Evolutionary conservation across 1,140 invertebrate species (phyloP).

Genomic region (Streblospio benedicti): DNA sequence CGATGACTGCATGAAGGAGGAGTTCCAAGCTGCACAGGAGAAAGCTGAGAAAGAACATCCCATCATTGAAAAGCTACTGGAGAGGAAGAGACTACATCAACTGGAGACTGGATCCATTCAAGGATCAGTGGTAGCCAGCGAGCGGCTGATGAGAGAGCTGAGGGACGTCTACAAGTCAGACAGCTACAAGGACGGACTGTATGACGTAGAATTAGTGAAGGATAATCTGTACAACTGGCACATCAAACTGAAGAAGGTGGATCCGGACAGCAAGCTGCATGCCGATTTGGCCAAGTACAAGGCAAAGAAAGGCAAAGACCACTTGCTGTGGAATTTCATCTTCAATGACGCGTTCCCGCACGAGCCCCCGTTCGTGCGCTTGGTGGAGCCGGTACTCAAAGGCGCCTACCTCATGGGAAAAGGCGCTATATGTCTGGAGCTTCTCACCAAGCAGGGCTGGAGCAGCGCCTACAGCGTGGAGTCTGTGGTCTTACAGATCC

Average conservation of each 20-base stretch:
- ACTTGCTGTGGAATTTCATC: constrained; percentile 87
- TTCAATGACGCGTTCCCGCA: constrained; percentile 94
- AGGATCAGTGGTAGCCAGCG: constrained; percentile 89
- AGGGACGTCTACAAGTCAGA: constrained; percentile 95
- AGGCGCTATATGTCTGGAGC: constrained; percentile 97
- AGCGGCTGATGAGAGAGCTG: constrained; percentile 97
- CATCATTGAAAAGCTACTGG: too few relatives aligned
- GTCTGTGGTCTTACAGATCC: constrained; percentile 97
- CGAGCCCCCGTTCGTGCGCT: constrained; percentile 95
- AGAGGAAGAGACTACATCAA: too few relatives aligned
- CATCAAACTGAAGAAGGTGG: constrained; percentile 86
- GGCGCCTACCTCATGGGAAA: constrained; percentile 88
- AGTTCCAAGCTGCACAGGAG: too few relatives aligned
- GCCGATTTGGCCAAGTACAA: constrained; percentile 86
- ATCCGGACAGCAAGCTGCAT: constrained; percentile 92
- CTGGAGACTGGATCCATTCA: constrained; percentile 38
- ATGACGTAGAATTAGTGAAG: constrained; percentile 89
- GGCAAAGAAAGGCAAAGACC: constrained; percentile 94
- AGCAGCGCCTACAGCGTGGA: constrained; percentile 98
- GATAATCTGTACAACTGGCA: constrained; percentile 99
- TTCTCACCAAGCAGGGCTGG: constrained; percentile 98
- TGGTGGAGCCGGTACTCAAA: constrained; percentile 93
- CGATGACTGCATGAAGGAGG: too few relatives aligned
- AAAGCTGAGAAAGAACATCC: too few relatives aligned
- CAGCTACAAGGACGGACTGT: constrained; percentile 91